A percentile compares a stretch with the other conserved stretches of the same genome.
Conservation (phyloP, 2,888 invertebrate genomes). For the Chymomyza fuscimana region DNA sequence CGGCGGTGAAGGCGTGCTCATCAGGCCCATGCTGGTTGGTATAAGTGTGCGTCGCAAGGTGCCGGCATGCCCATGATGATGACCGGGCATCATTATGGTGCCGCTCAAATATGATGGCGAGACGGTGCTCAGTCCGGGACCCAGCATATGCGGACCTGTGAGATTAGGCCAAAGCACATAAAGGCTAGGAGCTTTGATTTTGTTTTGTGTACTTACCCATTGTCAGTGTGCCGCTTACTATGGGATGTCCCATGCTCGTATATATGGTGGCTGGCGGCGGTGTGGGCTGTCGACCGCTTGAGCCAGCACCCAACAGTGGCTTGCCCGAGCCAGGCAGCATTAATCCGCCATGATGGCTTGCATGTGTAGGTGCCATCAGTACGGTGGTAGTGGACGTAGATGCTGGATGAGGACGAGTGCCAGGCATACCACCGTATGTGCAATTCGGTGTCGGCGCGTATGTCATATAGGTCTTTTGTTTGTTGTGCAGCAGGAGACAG, state of each 20-base stretch:
- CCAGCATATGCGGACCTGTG: constrained; percentile 71
- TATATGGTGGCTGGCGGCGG: constrained; percentile 72
- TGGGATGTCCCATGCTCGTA: constrained; percentile 70
- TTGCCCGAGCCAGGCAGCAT: constrained; percentile 49
- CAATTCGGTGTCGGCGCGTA: constrained; percentile 78
- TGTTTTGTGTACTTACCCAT: constrained; percentile 65
- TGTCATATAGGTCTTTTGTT: constrained; percentile 75
- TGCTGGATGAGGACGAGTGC: constrained; percentile 56
- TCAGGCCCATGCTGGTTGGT: constrained; percentile 76
- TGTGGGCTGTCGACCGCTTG: constrained; percentile 58
- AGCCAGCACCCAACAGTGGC: constrained; percentile 37
- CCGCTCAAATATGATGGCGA: constrained; percentile 76
- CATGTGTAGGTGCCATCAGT: constrained; percentile 69
- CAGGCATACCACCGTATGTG: constrained; percentile 73
- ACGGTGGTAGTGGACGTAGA: constrained; percentile 75
- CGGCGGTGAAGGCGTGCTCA: constrained; percentile 58
- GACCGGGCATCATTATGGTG: constrained; percentile 76
- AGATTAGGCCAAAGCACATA: constrained; percentile 9
- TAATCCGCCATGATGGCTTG: constrained; percentile 63
- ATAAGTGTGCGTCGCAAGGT: constrained; percentile 77
- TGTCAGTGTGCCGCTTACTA: constrained; percentile 71
- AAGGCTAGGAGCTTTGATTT: neutral
- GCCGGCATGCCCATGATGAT: constrained; percentile 72
- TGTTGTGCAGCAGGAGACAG: constrained; percentile 24
- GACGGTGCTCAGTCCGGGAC: constrained; percentile 67